Base-by-base conservation (phyloP, 1,140 invertebrate species). In the Meteorus sp. region DNA sequence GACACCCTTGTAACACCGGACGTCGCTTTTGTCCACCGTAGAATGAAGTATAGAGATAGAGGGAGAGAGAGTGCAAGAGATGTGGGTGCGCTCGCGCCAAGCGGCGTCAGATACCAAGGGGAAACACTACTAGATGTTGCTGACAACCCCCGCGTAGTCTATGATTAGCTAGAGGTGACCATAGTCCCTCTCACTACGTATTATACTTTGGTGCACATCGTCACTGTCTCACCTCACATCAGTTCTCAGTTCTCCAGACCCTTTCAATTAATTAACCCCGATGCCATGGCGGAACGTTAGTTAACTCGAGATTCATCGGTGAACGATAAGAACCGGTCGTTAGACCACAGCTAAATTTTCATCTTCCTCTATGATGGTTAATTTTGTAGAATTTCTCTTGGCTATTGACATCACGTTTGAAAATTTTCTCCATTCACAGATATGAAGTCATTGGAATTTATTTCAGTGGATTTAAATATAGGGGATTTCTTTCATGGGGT, bases 191-290 rank as follows among this genome's bases (percentile, higher is more conserved):
- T 39, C 64, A 52, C 37, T 53, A n/a, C n/a, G n/a, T n/a, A n/a
- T n/a, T n/a, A n/a, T n/a, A n/a, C n/a, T n/a, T n/a, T n/a, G n/a
- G n/a, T 58, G 59, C 61, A 25, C 48, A n/a, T 62, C 27, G 43
- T 9, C 29, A 37, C 37, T n/a, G 45, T 25, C 44, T 50, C 44
- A 47, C 54, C 50, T 41, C 27, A 29, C 45, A 25, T 31, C 62
- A 57, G 56, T 67, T 54, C 60, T 62, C 65, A 66, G 56, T 62
- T 59, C 59, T 63, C 56, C 58, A 62, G 69, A 75, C 74, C 76
- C 76, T 78, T 79, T 75, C 76, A 75, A 77, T 80, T 79, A 80
- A 80, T 79, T 77, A 76, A 65, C 48, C 65, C 68, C 64, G 66
- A 43, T 65, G 63, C 62, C 59, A 54, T 54, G 23, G 37, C 35